Evolutionary conservation across 2,888 invertebrate species (phyloP).

Genomic region (Xiphydria camelus): DNA sequence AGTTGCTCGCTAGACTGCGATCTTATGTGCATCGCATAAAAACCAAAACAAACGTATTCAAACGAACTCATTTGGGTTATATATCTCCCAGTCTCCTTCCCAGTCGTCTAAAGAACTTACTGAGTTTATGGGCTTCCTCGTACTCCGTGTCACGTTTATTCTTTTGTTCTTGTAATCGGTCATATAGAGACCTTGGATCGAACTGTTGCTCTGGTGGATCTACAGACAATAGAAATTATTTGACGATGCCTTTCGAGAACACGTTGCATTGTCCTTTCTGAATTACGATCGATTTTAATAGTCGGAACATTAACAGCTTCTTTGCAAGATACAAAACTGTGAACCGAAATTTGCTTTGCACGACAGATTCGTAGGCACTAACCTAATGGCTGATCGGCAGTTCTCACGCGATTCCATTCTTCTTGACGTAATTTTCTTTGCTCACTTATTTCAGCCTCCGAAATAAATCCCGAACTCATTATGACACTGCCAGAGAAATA

Average conservation of each 20-base stretch:
- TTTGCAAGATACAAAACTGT: background rate
- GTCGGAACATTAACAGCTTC: too few relatives aligned
- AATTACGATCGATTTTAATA: too few relatives aligned
- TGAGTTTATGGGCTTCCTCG: constrained; percentile 94
- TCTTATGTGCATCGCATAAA: too few relatives aligned
- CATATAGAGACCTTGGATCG: constrained; percentile 86
- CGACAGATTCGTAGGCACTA: constrained; percentile 32
- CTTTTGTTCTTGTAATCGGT: constrained; percentile 90
- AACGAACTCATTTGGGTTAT: too few relatives aligned
- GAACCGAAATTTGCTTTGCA: background rate
- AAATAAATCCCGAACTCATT: constrained; percentile 92
- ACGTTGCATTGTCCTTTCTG: too few relatives aligned
- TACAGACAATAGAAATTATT: constrained; percentile 53
- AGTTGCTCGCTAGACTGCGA: too few relatives aligned
- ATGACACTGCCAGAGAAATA: too few relatives aligned
- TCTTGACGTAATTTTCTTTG: constrained; percentile 81
- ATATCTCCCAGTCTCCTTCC: too few relatives aligned
- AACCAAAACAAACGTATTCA: too few relatives aligned
- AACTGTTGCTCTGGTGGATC: constrained; percentile 87
- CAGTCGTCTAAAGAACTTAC: too few relatives aligned
- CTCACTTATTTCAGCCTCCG: constrained; percentile 84
- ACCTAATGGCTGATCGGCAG: constrained; percentile 89
- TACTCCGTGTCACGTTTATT: constrained; percentile 89
- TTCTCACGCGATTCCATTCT: constrained; percentile 95
- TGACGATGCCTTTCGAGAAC: constrained; percentile 6